A percentile compares a stretch with the other conserved stretches of the same genome.
These are phyloP conservation scores for Sinohyriopsis cumingii DNA, from an alignment of 2,888 invertebrate genomes.

Conservation along the genomic window DNA sequence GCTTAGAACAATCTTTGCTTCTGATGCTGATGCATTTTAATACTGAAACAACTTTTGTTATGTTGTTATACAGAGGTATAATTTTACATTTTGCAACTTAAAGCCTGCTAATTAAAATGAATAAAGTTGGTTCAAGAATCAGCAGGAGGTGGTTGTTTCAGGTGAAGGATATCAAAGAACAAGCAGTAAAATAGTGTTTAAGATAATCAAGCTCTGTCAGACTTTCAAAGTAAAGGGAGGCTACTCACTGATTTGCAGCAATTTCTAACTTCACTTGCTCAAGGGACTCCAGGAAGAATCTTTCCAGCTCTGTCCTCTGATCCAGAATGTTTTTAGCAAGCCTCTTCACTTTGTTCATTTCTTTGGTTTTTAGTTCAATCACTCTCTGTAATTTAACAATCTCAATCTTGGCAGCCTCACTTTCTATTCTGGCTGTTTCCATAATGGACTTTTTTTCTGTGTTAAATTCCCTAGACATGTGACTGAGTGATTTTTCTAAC, in stretches of 20 bases:
- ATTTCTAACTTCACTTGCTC: constrained; percentile 70
- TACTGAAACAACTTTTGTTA: too few species aligned
- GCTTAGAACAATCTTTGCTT: too few species aligned
- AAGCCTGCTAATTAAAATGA: too few species aligned
- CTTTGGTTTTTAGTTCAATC: constrained; percentile 69
- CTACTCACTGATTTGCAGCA: constrained; percentile 66
- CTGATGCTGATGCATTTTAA: too few species aligned
- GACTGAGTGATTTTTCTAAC: constrained; percentile 68
- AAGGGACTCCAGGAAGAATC: constrained; percentile 70
- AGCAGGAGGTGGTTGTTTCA: too few species aligned
- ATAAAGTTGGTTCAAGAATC: too few species aligned
- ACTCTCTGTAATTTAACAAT: constrained; percentile 67
- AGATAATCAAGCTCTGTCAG: too few species aligned
- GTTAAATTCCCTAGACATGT: constrained; percentile 69
- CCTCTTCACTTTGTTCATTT: constrained; percentile 70
- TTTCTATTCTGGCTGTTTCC: constrained; percentile 55
- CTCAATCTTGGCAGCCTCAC: constrained; percentile 64
- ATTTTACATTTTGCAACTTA: too few species aligned
- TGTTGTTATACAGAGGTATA: too few species aligned
- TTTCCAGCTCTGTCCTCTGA: constrained; percentile 70
- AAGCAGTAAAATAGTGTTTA: too few species aligned
- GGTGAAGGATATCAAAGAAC: too few species aligned
- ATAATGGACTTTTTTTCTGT: constrained; percentile 55
- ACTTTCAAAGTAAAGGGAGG: too few species aligned
- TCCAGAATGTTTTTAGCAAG: constrained; percentile 71